Percentiles rank a stretch among this genome's conserved stretches.
Conservation (phyloP, 2,113 vertebrate genomes). For the Lampris megalopsis region DNA sequence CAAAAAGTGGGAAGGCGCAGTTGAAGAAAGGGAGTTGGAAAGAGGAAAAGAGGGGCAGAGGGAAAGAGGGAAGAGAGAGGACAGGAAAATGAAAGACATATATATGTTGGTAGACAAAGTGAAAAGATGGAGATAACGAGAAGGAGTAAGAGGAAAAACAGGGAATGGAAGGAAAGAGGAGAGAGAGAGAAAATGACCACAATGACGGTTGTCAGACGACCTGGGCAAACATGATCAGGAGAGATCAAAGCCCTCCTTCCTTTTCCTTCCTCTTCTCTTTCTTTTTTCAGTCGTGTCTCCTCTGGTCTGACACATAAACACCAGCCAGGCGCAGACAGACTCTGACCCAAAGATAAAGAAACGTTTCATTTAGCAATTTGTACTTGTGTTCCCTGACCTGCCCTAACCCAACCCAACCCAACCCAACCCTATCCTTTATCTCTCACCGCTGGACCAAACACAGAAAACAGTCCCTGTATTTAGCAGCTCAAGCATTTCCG, state of each 20-base stretch:
- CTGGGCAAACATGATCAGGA: slow-evolving; percentile 44
- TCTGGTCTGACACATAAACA: slow-evolving; percentile 64
- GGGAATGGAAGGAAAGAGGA: neutral
- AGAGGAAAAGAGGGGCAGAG: slow-evolving; percentile 14
- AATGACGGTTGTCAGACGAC: slow-evolving; percentile 25
- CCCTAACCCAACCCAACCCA: slow-evolving; percentile 68
- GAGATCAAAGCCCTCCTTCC: slow-evolving; percentile 35
- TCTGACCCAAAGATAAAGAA: slow-evolving; percentile 62
- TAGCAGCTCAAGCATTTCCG: slow-evolving; percentile 11
- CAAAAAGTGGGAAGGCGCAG: neutral
- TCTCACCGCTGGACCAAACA: slow-evolving; percentile 42
- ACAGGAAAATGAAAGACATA: slow-evolving; percentile 4
- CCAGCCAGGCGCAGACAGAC: slow-evolving; percentile 46
- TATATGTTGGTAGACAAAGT: neutral
- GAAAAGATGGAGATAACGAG: slow-evolving; percentile 3
- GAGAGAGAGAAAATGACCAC: slow-evolving; percentile 10
- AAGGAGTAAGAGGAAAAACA: slow-evolving; percentile 21
- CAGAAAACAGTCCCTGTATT: slow-evolving; percentile 34
- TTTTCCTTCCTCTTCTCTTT: slow-evolving; percentile 22
- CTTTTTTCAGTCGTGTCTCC: slow-evolving; percentile 15
- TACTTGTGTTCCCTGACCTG: slow-evolving; percentile 70
- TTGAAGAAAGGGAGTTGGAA: slow-evolving; percentile 51
- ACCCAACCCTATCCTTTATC: slow-evolving; percentile 68
- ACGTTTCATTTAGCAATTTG: slow-evolving; percentile 79
- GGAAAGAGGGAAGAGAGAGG: too few relatives aligned